A percentile compares a stretch with the other conserved stretches of the same genome.
These are phyloP conservation scores for Brachionus asplanchnoidis DNA, from an alignment of 1,140 invertebrate genomes.

Conservation along the genomic window DNA sequence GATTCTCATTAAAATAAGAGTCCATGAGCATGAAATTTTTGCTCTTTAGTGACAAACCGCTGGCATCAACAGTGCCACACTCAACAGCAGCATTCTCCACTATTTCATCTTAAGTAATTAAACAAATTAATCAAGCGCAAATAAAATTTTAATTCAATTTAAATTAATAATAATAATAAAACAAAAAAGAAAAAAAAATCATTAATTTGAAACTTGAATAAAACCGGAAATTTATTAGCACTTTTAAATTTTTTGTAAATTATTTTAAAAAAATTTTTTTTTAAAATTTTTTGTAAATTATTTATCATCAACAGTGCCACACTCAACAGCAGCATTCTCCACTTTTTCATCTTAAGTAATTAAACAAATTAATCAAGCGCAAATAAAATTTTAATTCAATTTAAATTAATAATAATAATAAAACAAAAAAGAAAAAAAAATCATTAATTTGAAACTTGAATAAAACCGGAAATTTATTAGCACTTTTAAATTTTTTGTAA, in stretches of 20 bases:
- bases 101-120: slow-evolving; percentile 36
- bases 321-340: neutral
- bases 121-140: slow-evolving; percentile 13
- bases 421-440: neutral
- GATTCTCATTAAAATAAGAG: slow-evolving; percentile 38
- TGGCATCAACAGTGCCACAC: neutral
- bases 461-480: too few species aligned
- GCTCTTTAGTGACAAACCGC: slow-evolving; percentile 2
- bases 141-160: neutral
- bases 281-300: too few species aligned
- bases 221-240: too few species aligned
- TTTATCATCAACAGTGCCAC: neutral
- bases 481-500: too few species aligned
- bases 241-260: too few species aligned
- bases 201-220: too few species aligned
- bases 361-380: slow-evolving; percentile 20
- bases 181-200: neutral
- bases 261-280: too few species aligned
- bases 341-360: slow-evolving; percentile 23
- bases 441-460: too few species aligned
- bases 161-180: neutral
- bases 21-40: slow-evolving; percentile 39
- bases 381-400: neutral
- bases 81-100: neutral
- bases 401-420: neutral